Evolutionary conservation across 2,113 vertebrate genomes (phyloP).

Genomic region (Actinemys pallida): DNA sequence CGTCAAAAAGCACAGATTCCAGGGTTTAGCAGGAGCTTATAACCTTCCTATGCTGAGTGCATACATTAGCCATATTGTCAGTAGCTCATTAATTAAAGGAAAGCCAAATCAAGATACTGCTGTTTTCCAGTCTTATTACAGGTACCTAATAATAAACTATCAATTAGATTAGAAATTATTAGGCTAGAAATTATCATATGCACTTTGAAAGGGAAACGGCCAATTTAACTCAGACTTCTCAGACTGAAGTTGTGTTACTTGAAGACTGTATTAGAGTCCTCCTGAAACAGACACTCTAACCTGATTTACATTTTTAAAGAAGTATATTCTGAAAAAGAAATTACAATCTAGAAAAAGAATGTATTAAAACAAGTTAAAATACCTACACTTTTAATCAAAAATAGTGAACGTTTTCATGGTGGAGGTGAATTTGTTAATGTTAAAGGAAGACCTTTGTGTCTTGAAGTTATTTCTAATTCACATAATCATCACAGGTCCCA

Average conservation of each 20-base stretch:
- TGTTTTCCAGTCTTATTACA: not conserved
- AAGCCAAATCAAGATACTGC: conserved; percentile 6
- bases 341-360: not conserved
- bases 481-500: not conserved
- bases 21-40: not conserved
- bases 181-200: not conserved
- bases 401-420: not conserved
- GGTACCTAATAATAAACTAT: not conserved
- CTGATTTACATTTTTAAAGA: not conserved
- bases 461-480: not conserved
- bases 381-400: not conserved
- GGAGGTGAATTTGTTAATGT: not conserved
- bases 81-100: not conserved
- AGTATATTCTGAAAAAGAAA: not conserved
- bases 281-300: not conserved
- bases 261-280: not conserved
- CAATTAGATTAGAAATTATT: not conserved
- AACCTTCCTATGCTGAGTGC: not conserved
- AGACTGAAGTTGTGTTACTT: not conserved
- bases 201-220: not conserved
- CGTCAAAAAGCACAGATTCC: not conserved
- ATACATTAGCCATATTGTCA: not conserved
- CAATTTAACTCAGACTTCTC: not conserved
- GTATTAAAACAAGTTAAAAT: not conserved
- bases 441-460: not conserved